Evolutionary conservation across 2,797 vertebrate genomes (phyloP).

Genomic region (Lepus oiostolus): DNA sequence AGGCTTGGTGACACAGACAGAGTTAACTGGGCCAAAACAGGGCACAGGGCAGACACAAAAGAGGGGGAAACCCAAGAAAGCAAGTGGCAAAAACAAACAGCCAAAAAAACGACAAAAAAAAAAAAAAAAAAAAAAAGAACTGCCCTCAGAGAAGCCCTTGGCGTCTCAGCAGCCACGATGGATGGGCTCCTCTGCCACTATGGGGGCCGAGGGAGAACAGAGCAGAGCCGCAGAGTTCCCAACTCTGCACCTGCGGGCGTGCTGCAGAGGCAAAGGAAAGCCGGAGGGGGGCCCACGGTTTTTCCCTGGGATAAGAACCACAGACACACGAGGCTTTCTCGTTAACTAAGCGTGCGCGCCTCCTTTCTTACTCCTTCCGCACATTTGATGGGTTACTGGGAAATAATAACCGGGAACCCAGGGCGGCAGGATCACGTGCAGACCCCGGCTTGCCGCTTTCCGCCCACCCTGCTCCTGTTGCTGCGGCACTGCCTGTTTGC

Average conservation of each 20-base stretch:
- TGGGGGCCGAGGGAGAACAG: neutral
- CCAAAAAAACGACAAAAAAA: too few relatives aligned
- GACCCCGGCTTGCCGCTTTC: conserved; percentile 17
- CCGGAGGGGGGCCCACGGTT: neutral
- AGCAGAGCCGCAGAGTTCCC: neutral
- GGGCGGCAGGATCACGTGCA: neutral
- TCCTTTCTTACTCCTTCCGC: conserved; percentile 44
- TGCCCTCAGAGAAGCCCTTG: neutral
- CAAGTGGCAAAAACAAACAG: neutral
- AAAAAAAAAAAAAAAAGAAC: neutral
- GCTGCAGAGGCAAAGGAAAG: conserved; percentile 8
- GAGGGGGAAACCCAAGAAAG: neutral
- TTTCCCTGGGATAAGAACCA: neutral
- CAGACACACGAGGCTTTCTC: neutral
- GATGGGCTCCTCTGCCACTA: neutral
- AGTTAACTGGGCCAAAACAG: neutral
- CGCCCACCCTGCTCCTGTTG: neutral
- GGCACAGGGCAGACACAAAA: neutral
- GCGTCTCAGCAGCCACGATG: neutral
- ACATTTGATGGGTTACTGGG: conserved; percentile 61
- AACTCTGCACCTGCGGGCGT: neutral
- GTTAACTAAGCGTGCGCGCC: conserved; percentile 24
- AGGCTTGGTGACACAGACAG: neutral
- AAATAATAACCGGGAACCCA: conserved; percentile 52
- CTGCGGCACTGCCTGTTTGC: conserved; percentile 17